Evolutionary conservation across 2,113 vertebrate species (phyloP).

Genomic region (Pristiophorus japonicus): DNA sequence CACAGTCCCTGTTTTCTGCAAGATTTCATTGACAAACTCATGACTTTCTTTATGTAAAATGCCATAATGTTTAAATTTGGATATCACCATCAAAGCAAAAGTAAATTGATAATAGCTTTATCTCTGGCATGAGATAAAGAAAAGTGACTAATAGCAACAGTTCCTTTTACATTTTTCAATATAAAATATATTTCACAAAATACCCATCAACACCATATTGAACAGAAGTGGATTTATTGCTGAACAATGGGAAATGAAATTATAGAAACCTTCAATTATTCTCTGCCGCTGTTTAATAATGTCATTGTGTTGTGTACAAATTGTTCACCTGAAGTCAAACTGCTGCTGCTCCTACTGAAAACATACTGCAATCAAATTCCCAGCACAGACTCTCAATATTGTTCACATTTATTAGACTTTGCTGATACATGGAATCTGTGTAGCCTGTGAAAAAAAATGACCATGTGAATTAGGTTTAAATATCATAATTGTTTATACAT

Average conservation of each 20-base stretch:
- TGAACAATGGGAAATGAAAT: background rate
- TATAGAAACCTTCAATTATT: background rate
- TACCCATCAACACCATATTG: background rate
- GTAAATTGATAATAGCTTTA: background rate
- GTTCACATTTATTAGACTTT: background rate
- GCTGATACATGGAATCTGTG: background rate
- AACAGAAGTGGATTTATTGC: background rate
- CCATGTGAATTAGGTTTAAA: background rate
- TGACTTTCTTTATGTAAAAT: background rate
- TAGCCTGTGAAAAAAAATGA: background rate
- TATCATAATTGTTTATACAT: background rate
- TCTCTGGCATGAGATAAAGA: background rate
- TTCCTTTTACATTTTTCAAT: background rate
- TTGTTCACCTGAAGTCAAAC: background rate
- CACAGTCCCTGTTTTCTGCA: background rate
- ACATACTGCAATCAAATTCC: background rate
- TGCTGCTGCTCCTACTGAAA: background rate
- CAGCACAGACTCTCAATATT: background rate
- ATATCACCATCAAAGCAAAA: background rate
- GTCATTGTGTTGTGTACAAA: background rate
- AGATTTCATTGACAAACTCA: background rate
- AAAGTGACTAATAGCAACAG: background rate
- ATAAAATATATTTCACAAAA: background rate
- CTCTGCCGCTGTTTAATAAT: background rate
- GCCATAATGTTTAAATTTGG: background rate